Evolutionary conservation across 2,113 vertebrate species (phyloP).

Genomic region (Neogobius melanostomus): DNA sequence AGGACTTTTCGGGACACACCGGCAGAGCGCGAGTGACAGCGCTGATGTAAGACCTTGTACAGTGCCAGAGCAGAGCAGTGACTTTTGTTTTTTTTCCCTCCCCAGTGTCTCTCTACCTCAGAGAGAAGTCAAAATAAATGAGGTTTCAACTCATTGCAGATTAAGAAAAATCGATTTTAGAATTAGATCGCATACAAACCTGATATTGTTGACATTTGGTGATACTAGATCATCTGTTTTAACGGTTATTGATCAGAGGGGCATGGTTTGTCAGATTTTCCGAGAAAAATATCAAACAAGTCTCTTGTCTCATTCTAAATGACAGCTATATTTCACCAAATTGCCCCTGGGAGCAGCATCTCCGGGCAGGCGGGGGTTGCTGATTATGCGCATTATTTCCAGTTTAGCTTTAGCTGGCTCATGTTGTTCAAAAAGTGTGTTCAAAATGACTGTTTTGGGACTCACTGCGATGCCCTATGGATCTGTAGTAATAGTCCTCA

Average conservation of each 20-base stretch:
- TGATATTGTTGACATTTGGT: slow-evolving; percentile 31
- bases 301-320: background rate
- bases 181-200: background rate
- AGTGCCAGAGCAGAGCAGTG: background rate
- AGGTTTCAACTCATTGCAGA: background rate
- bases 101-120: background rate
- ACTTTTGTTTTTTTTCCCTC: background rate
- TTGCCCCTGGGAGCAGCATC: no score
- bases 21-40: slow-evolving; percentile 15
- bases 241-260: background rate
- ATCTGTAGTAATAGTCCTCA: no score
- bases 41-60: slow-evolving; percentile 11
- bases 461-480: no score
- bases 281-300: no score
- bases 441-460: no score
- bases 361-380: no score
- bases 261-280: background rate
- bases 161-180: background rate
- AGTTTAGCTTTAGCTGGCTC: no score
- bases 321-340: no score
- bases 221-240: background rate
- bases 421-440: no score
- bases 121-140: background rate
- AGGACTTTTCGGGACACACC: slow-evolving; percentile 4
- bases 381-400: no score